Percentiles rank a stretch among this genome's conserved stretches.
These are phyloP conservation scores for Alitta virens DNA, from an alignment of 2,888 invertebrate species.

Conservation along the genomic window DNA sequence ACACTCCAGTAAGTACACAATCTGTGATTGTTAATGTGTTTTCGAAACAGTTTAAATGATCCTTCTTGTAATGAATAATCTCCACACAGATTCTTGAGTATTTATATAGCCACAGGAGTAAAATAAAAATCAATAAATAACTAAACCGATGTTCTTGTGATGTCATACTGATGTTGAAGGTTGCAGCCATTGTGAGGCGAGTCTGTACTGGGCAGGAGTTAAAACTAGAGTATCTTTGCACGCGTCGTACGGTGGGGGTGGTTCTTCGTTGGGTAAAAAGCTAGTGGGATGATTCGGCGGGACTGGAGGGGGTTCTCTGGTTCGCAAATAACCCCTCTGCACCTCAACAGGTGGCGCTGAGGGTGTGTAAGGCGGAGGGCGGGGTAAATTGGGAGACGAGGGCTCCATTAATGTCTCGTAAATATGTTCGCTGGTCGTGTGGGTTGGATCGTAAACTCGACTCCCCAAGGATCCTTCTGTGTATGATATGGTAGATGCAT, in stretches of 20 bases:
- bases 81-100: too few species aligned
- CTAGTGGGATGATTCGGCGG: neutral
- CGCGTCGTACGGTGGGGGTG: neutral
- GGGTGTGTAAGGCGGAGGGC: neutral
- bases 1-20: too few species aligned
- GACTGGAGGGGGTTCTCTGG: neutral
- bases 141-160: too few species aligned
- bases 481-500: neutral
- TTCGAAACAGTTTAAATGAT: too few species aligned
- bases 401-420: constrained; percentile 1
- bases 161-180: neutral
- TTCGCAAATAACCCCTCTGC: neutral
- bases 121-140: too few species aligned
- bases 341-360: neutral
- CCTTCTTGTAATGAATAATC: too few species aligned
- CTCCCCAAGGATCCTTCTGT: neutral
- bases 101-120: too few species aligned
- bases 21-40: too few species aligned
- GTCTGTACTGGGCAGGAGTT: neutral
- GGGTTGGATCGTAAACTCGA: neutral
- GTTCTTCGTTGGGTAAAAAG: neutral
- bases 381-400: neutral
- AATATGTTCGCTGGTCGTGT: neutral
- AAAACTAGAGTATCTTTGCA: neutral
- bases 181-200: neutral